Evolutionary conservation across 1,140 invertebrate species (phyloP).

Genomic region (Yoshiicerus persimilis): DNA sequence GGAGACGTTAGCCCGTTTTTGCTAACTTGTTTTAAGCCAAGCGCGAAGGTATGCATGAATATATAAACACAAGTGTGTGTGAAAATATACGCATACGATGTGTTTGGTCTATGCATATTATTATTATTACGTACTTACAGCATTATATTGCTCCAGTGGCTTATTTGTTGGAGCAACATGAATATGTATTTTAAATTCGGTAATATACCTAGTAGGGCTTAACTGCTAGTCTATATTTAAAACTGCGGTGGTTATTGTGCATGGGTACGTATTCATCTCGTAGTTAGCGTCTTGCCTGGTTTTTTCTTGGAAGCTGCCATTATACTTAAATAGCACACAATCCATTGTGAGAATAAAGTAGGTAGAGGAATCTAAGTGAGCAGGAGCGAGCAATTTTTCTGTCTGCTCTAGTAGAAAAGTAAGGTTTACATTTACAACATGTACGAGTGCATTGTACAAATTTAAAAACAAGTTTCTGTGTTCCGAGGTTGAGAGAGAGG

Average conservation of each 20-base stretch:
- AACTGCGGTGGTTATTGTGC: too few relatives aligned
- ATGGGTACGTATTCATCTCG: neutral
- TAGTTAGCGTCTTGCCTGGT: neutral
- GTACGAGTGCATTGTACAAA: slow-evolving; percentile 1
- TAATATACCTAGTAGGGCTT: too few relatives aligned
- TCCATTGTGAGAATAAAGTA: neutral
- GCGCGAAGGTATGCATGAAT: neutral
- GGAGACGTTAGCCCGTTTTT: neutral
- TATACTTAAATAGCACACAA: slow-evolving; percentile 5
- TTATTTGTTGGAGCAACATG: neutral
- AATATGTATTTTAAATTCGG: neutral
- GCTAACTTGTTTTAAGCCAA: slow-evolving; percentile 10
- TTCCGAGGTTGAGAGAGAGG: neutral
- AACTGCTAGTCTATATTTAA: neutral
- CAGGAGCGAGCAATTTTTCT: neutral
- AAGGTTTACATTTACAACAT: slow-evolving; percentile 7
- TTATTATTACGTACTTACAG: too few relatives aligned
- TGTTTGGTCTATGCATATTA: too few relatives aligned
- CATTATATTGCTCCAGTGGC: neutral
- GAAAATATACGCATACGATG: neutral
- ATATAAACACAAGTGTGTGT: neutral
- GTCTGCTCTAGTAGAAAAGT: neutral
- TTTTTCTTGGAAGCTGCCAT: neutral
- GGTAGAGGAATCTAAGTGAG: neutral
- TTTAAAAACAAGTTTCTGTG: neutral